These are phyloP conservation scores for Hyla sarda DNA, from an alignment of 2,113 vertebrate species.

Conservation along the genomic window DNA sequence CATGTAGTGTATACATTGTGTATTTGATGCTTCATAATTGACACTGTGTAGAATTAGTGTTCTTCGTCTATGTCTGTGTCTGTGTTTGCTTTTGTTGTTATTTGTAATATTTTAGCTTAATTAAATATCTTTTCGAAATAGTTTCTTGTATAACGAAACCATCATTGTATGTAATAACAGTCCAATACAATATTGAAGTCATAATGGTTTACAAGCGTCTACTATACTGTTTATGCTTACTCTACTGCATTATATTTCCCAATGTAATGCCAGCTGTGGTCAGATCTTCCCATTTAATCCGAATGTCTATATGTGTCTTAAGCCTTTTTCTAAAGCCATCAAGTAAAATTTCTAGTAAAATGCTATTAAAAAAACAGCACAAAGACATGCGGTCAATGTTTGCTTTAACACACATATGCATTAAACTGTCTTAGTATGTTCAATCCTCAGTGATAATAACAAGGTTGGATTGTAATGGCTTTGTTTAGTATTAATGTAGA, in stretches of 20 bases:
- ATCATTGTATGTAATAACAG: no score
- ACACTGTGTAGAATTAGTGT: no score
- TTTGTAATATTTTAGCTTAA: no score
- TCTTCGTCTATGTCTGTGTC: no score
- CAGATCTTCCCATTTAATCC: conserved; percentile 14
- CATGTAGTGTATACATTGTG: no score
- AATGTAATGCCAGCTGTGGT: background rate
- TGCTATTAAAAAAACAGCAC: conserved; percentile 40
- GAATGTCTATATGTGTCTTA: conserved; percentile 25
- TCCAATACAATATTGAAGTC: no score
- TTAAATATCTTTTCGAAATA: no score
- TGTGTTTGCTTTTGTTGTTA: no score
- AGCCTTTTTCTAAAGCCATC: conserved; percentile 28
- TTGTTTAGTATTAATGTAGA: conserved; percentile 58
- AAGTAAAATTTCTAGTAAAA: conserved; percentile 42
- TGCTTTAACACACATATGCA: conserved; percentile 50
- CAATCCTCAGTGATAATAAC: conserved; percentile 56
- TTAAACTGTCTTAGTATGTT: conserved; percentile 57
- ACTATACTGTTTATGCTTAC: background rate
- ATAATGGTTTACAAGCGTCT: background rate
- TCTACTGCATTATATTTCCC: background rate
- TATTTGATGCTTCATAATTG: no score
- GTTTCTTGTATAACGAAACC: no score
- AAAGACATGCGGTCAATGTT: background rate
- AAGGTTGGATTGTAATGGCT: conserved; percentile 55